Conservation (phyloP, 2,888 invertebrate species). For the Rhamphomyia laevipes region DNA sequence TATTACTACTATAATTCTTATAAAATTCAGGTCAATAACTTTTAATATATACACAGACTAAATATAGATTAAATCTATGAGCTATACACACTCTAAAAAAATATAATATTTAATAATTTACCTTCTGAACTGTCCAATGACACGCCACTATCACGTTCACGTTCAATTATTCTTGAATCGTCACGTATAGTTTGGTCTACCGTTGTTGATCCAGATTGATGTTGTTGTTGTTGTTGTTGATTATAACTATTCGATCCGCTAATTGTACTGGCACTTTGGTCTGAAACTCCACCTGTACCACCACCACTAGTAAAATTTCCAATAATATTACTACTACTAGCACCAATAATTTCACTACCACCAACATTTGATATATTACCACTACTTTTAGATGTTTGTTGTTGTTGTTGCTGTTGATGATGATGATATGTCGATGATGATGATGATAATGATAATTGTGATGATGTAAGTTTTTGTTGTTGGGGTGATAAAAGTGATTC, state of each 20-base stretch:
- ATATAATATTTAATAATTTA: neutral
- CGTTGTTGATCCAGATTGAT: neutral
- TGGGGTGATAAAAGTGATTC: conserved; percentile 9
- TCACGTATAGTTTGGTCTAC: neutral
- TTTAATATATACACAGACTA: too few relatives aligned
- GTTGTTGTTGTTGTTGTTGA: conserved; percentile 6
- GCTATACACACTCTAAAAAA: too few relatives aligned
- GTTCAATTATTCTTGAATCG: conserved; percentile 14
- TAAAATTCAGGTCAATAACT: too few relatives aligned
- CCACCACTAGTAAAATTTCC: neutral
- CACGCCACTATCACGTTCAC: conserved; percentile 15
- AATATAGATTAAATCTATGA: too few relatives aligned
- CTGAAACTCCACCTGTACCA: neutral
- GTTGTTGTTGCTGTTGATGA: conserved; percentile 2
- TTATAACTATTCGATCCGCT: neutral
- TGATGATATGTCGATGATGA: conserved; percentile 6
- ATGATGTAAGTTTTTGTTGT: conserved; percentile 4
- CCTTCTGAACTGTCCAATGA: conserved; percentile 15
- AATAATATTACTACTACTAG: too few relatives aligned
- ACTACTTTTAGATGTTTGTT: neutral
- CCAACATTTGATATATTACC: neutral
- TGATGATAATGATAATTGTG: conserved; percentile 3
- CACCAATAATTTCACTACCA: neutral
- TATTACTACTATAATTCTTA: too few relatives aligned
- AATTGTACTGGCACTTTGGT: too few relatives aligned